These are phyloP conservation scores for Bradypodion ventrale DNA, from an alignment of 2,797 vertebrate genomes.

Conservation along the genomic window DNA sequence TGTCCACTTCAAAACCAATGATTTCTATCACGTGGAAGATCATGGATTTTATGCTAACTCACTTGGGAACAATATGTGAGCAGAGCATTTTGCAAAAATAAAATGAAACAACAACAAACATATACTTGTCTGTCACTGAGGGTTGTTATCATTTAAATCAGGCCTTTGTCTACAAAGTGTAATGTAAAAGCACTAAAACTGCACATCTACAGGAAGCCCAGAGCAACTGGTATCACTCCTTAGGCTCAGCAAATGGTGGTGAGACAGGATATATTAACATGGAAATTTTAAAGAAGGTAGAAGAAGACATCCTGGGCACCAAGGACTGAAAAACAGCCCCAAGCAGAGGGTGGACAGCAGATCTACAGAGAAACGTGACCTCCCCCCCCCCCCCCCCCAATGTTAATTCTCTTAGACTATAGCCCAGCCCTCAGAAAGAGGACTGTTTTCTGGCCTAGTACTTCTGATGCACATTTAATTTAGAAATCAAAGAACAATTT, in stretches of 20 bases:
- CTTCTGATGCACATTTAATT: neutral
- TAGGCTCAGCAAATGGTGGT: constrained; percentile 37
- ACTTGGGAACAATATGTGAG: neutral
- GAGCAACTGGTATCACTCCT: neutral
- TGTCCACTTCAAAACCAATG: neutral
- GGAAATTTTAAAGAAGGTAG: neutral
- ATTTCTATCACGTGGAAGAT: neutral
- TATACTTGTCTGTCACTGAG: neutral
- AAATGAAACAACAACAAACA: neutral
- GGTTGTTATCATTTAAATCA: neutral
- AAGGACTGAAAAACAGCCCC: neutral
- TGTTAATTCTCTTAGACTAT: constrained; percentile 2
- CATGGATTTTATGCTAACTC: constrained; percentile 22
- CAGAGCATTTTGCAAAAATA: neutral
- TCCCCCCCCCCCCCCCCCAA: no score
- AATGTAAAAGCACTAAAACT: neutral
- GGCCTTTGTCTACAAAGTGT: neutral
- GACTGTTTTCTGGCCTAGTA: neutral
- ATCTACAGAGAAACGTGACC: neutral
- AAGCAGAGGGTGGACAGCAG: neutral
- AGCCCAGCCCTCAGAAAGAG: constrained; percentile 11
- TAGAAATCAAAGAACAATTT: constrained; percentile 8
- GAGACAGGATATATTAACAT: constrained; percentile 27
- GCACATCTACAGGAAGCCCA: rapidly evolving
- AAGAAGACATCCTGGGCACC: neutral